Conservation (phyloP, 2,113 vertebrate genomes). For the Apteryx owenii region DNA sequence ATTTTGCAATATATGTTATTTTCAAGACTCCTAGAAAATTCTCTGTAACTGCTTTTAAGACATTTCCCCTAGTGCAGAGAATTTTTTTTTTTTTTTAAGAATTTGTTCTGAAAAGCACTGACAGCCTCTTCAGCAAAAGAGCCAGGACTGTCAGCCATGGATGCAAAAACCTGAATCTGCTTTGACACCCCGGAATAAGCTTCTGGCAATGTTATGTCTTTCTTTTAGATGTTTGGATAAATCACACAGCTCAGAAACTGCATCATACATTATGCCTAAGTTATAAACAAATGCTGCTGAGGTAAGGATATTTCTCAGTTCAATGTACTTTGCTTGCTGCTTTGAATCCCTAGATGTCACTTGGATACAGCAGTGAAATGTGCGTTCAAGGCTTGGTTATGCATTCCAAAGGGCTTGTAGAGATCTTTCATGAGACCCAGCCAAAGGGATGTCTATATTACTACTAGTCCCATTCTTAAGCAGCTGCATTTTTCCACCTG, state of each 20-base stretch:
- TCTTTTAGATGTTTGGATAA: constrained; percentile 79
- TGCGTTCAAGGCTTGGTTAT: constrained; percentile 52
- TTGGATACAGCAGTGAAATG: constrained; percentile 48
- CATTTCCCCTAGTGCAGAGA: constrained; percentile 46
- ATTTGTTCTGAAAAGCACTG: constrained; percentile 73
- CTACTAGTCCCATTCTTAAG: background rate
- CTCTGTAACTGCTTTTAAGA: constrained; percentile 63
- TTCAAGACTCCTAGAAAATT: constrained; percentile 70
- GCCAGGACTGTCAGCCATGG: constrained; percentile 74
- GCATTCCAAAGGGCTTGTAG: constrained; percentile 24
- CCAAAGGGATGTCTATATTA: constrained; percentile 37
- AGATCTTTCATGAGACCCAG: constrained; percentile 23
- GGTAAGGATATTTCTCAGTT: constrained; percentile 67
- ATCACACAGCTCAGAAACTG: constrained; percentile 59
- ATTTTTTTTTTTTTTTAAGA: constrained; percentile 54
- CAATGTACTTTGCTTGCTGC: constrained; percentile 16
- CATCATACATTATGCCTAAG: constrained; percentile 67
- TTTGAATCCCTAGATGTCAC: constrained; percentile 53
- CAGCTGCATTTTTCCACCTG: background rate
- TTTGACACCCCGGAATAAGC: constrained; percentile 77
- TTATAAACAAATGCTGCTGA: constrained; percentile 76
- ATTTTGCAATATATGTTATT: constrained; percentile 53
- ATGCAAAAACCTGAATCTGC: constrained; percentile 75
- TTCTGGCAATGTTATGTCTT: constrained; percentile 79
- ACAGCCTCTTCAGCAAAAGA: constrained; percentile 75